phyloP scores from a whole-genome alignment of 2,113 vertebrate genomes.

The Hemiprocne comata region DNA sequence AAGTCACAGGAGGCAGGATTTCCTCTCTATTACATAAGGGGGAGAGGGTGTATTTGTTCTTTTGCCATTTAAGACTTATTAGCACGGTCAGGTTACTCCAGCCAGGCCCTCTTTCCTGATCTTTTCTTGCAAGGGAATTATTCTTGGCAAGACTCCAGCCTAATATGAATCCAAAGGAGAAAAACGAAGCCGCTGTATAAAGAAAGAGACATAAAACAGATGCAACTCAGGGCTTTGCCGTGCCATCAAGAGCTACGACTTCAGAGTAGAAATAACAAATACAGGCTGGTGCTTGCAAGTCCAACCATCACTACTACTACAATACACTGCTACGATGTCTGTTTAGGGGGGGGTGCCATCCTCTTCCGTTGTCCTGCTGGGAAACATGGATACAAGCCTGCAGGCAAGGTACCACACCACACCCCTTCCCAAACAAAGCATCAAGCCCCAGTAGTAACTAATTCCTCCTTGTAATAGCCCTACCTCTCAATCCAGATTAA shows the following conservation, averaged over 20 bases:
- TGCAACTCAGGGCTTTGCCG: not conserved
- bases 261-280: not conserved
- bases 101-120: conserved; percentile 44
- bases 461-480: not conserved
- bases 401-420: not conserved
- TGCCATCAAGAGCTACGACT: not conserved
- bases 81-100: not conserved
- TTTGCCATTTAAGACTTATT: not conserved
- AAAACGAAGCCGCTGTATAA: not conserved
- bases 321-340: rapidly evolving
- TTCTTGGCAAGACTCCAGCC: conserved; percentile 39
- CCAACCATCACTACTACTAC: not conserved
- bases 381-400: not conserved
- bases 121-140: conserved; percentile 46
- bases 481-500: not conserved
- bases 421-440: not conserved
- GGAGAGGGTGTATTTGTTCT: conserved; percentile 23
- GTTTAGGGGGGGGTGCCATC: rapidly evolving
- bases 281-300: not conserved
- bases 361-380: rapidly evolving
- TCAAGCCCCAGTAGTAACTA: not conserved
- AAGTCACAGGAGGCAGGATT: conserved; percentile 48
- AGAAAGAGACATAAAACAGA: conserved; percentile 4
- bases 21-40: conserved; percentile 48
- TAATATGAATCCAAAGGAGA: not conserved